Evolutionary conservation across 2,888 invertebrate species (phyloP), one percentile per base, ranked within the genome.

Genomic region (Listrodromus nycthemerus): DNA sequence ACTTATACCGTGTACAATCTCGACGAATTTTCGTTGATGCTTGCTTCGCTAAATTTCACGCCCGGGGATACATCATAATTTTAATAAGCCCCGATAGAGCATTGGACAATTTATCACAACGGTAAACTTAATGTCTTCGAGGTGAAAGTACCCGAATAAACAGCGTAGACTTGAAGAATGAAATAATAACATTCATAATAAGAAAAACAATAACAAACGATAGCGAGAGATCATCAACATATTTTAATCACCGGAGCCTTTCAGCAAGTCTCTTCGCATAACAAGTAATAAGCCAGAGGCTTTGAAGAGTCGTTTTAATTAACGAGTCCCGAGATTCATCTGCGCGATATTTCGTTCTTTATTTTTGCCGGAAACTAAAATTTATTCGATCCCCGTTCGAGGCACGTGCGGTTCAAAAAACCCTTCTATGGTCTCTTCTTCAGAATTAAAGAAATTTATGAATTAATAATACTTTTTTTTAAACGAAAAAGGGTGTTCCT

Each of bases 41-140:
- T n/a, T 52, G 24, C 21, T 69, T 82, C 63, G 21, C 41, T 67
- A 74, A 66, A 33, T 71, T 76, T 50, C 41, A 71, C 80, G 45
- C 67, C 63, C 45, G 63, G 63, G 69, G 13, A 24, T 55, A 21
- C 55, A 24, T 13, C 24, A 74, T 69, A 65, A 80, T 84, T 74
- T 84, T 77, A 69, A 80, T 80, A 78, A 84, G 4, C 55, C 4
- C 55, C 48, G 37, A 63, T 52, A 69, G 77, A 65, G 33, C 67
- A 69, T 48, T 63, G 19, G 83, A 80, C 83, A 84, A 84, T 84
- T 84, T 81, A 84, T 80, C 27, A 48, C 80, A 45, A 65, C 33
- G 77, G 48, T 81, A 84, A 84, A 84, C 19, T 69, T 74, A 80
- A 84, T 80, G 73, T 74, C 67, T 52, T 61, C 33, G 71, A 61